Conservation (phyloP, 2,113 vertebrate genomes). For the Genyomyrus donnyi region DNA sequence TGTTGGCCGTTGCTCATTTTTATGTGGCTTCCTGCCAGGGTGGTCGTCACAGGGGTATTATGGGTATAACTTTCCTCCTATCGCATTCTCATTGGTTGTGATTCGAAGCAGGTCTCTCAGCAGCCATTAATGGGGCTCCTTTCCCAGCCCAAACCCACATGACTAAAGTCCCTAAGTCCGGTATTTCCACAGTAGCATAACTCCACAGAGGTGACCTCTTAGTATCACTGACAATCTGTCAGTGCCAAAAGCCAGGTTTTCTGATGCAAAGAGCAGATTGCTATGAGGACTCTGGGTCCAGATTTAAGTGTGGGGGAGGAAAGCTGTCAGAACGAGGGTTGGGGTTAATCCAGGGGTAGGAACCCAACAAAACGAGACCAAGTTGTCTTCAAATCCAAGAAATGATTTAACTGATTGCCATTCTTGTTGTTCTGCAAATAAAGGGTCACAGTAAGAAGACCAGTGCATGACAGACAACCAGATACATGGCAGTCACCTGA, state of each 20-base stretch:
- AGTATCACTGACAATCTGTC: background rate
- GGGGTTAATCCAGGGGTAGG: background rate
- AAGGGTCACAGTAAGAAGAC: background rate
- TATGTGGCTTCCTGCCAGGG: conserved; percentile 18
- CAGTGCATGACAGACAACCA: background rate
- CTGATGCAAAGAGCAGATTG: background rate
- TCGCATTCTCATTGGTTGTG: conserved; percentile 43
- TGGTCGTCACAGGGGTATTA: conserved; percentile 41
- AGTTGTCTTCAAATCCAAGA: background rate
- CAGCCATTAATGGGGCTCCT: background rate
- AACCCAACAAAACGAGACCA: background rate
- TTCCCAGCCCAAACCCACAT: background rate
- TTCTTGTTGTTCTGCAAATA: background rate
- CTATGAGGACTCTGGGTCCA: background rate
- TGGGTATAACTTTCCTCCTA: conserved; percentile 22
- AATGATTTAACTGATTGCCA: background rate
- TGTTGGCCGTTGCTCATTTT: background rate
- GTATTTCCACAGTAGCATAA: background rate
- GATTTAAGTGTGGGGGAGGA: background rate
- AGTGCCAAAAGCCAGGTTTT: background rate
- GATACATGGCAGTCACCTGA: background rate
- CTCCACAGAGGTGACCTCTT: background rate
- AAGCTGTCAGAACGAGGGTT: background rate
- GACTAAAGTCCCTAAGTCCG: background rate
- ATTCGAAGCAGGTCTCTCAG: conserved; percentile 22